A percentile compares a stretch with the other conserved stretches of the same genome.
These are phyloP conservation scores for Spizaetus ornatus DNA, from an alignment of 2,113 vertebrate species.

Conservation along the genomic window DNA sequence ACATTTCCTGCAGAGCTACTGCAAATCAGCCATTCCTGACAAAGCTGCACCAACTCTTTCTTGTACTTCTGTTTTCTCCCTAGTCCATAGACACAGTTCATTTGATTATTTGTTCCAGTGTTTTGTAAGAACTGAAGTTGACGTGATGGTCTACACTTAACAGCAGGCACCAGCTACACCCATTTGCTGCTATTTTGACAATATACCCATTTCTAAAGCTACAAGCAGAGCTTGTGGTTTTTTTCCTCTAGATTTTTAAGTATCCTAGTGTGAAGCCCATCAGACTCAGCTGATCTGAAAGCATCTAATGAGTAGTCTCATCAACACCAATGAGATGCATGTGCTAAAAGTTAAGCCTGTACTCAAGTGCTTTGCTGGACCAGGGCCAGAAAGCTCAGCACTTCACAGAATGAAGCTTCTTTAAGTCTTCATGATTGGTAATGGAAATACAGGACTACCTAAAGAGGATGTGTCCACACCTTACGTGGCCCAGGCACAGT, in stretches of 20 bases:
- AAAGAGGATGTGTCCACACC: background rate
- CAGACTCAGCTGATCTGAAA: conserved; percentile 39
- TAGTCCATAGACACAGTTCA: background rate
- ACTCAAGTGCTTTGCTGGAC: conserved; percentile 49
- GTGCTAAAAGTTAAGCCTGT: conserved; percentile 35
- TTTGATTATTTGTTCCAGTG: background rate
- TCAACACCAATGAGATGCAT: conserved; percentile 25
- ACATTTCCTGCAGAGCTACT: background rate
- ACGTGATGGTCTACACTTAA: background rate
- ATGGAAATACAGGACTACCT: background rate
- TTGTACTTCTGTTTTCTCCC: background rate
- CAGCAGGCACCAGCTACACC: background rate
- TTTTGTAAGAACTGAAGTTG: background rate
- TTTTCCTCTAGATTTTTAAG: background rate
- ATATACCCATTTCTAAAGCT: background rate
- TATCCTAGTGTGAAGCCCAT: conserved; percentile 17
- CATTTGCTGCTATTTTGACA: background rate
- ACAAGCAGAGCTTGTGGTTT: background rate
- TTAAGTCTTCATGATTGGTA: background rate
- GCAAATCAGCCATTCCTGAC: background rate
- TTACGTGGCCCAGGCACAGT: background rate
- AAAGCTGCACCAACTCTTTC: background rate
- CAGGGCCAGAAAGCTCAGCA: conserved; percentile 5
- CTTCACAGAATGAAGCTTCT: background rate
- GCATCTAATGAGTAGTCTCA: conserved; percentile 24